A percentile compares a stretch with the other conserved stretches of the same genome.
phyloP scores from a whole-genome alignment of 2,888 invertebrate genomes.

The Pandemis cinnamomeana region DNA sequence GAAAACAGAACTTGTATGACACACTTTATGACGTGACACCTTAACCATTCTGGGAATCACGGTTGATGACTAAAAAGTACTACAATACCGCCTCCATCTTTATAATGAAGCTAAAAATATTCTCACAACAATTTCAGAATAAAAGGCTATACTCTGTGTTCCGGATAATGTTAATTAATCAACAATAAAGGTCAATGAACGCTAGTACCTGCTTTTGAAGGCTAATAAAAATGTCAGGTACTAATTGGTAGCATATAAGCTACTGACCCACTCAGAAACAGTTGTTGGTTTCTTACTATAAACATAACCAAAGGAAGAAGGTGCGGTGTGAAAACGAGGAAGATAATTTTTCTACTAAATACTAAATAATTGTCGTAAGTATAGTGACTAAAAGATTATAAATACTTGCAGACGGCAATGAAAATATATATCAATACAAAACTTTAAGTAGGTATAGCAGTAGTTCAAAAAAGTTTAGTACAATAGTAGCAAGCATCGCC shows the following conservation, averaged over 20 bases:
- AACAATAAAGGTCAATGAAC: background rate
- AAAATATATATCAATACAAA: no score
- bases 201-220: background rate
- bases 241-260: background rate
- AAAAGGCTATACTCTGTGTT: background rate
- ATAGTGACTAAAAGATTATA: no score
- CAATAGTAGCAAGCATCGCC: no score
- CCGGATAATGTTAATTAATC: background rate
- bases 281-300: background rate
- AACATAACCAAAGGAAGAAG: no score
- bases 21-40: conserved; percentile 1
- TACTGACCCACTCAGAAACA: background rate
- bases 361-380: no score
- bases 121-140: background rate
- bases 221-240: background rate
- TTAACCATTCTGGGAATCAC: background rate
- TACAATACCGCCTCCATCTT: background rate
- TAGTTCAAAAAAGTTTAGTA: no score
- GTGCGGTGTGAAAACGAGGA: no score
- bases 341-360: no score
- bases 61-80: background rate
- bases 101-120: background rate
- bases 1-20: background rate
- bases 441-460: no score
- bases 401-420: no score